phyloP scores from a whole-genome alignment of 2,113 vertebrate genomes.

The Burhinus bistriatus region DNA sequence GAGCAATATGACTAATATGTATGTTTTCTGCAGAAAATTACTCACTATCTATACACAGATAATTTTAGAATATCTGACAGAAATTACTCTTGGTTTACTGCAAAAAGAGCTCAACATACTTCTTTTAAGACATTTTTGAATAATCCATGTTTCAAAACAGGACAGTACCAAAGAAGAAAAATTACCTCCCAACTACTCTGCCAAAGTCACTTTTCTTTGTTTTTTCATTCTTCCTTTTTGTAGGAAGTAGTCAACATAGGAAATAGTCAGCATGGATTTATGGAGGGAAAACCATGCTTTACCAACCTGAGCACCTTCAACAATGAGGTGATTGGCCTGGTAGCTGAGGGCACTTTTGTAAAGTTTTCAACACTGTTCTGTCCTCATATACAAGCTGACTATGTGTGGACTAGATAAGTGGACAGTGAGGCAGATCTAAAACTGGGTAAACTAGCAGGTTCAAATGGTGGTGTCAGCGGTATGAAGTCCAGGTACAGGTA shows the following conservation, averaged over 20 bases:
- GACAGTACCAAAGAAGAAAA: neutral
- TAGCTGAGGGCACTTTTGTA: neutral
- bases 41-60: neutral
- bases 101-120: neutral
- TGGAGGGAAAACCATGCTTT: neutral
- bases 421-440: neutral
- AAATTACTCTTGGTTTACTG: neutral
- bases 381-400: neutral
- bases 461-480: neutral
- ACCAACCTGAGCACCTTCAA: neutral
- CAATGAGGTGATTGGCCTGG: neutral
- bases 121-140: neutral
- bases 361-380: neutral
- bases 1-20: neutral
- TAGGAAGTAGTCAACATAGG: neutral
- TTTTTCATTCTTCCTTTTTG: neutral
- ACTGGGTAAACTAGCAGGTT: neutral
- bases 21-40: neutral
- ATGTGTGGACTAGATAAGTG: rapidly evolving
- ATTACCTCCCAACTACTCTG: neutral
- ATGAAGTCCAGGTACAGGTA: neutral
- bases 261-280: neutral
- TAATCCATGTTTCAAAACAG: neutral
- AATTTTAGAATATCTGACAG: neutral
- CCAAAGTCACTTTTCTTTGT: neutral